phyloP scores from a whole-genome alignment of 2,797 vertebrate genomes.

The Sternotherus odoratus region DNA sequence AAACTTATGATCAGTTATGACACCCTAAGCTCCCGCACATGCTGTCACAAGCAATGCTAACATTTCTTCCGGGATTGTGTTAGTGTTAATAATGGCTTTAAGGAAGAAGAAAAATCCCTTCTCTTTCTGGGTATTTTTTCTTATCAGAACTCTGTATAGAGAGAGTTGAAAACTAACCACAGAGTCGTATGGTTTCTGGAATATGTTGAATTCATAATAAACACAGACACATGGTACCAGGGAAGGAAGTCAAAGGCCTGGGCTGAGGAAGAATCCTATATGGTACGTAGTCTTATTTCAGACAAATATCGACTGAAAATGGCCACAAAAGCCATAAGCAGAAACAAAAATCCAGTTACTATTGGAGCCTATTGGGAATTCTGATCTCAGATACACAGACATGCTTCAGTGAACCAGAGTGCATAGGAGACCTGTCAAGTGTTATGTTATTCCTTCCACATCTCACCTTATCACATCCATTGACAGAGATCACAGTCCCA shows the following conservation, averaged over 20 bases:
- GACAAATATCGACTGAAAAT: not conserved
- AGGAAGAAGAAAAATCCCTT: not conserved
- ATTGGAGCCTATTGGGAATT: not conserved
- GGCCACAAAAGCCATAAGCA: not conserved
- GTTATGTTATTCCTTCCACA: not conserved
- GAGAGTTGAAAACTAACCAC: not conserved
- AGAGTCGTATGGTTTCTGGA: not conserved
- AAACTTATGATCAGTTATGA: not conserved
- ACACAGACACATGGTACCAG: not conserved
- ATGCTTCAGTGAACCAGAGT: not conserved
- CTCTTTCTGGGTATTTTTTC: not conserved
- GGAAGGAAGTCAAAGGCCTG: not conserved
- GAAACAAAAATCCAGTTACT: not conserved
- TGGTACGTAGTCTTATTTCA: not conserved
- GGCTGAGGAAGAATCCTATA: not conserved
- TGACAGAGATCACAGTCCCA: not conserved
- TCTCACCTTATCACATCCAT: not conserved
- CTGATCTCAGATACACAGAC: not conserved
- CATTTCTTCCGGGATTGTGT: not conserved
- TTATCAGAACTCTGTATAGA: not conserved
- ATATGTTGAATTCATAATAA: not conserved
- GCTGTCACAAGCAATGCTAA: not conserved
- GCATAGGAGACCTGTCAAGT: not conserved
- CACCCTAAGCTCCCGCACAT: not conserved
- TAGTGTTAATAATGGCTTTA: not conserved